Base-by-base conservation (phyloP, 2,113 vertebrate genomes). In the Cnemophilus loriae region DNA sequence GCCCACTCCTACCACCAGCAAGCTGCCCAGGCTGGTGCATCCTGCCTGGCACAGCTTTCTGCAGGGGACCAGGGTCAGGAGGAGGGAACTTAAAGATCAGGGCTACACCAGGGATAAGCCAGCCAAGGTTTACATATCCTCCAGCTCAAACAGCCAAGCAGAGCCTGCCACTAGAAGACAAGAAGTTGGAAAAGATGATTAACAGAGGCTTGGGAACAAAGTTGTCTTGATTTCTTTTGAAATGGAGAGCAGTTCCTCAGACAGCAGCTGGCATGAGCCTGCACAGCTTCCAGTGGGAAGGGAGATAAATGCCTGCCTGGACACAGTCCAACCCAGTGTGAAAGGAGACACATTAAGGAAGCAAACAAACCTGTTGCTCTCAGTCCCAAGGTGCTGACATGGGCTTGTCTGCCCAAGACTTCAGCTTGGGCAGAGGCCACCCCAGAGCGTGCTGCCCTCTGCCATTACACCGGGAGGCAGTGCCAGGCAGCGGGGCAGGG, bases 211-310 rank as follows among this genome's bases (percentile, higher is more conserved):
- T 81, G 56, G 86, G 89, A 95, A 93, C 56, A 90, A 92, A 95
- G 55, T 35, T 90, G 59, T 55, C 75, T 86, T 56, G 68, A 67
- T 84, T 92, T 77, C 79, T 67, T 93, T 93, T 86, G 86, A 95
- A 96, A 93, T 59, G 56, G 76, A 93, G 89, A 97, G 56, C 86
- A 95, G 64, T 42, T 90, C 71, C 80, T 90, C 90, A 90, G 79
- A 95, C 59, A 92, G 88, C 79, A 93, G 90, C 79, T 46, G 3
- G 47, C 84, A 68, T 52, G 52, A 92, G 56, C 60, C 69, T 84
- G 64, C 68, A 59, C 35, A 41, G 73, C 39, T 92, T 96, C 91
- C 93, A 95, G 80, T 32, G 80, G 79, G 83, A 90, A 90, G 79
- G 83, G 75, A 93, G 95, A 92, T 78, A 95, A 95, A 79, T 4